Base-by-base conservation (phyloP, 2,797 vertebrate species). In the Fundulus diaphanus region DNA sequence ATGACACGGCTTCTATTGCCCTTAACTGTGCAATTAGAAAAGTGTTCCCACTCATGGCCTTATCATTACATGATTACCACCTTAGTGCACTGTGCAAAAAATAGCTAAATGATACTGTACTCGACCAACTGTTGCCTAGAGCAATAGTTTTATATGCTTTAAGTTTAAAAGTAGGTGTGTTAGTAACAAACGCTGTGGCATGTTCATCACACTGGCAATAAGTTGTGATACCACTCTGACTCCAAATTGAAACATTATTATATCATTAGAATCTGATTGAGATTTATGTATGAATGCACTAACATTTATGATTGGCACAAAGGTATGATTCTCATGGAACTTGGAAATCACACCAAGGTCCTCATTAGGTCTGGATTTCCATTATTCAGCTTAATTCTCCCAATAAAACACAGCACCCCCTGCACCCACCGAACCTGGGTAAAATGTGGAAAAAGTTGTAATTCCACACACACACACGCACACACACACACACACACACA, bases 31-130 rank as follows among this genome's bases (percentile, higher is more conserved):
- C 86, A 86, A 83, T 88, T 63, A 70, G 59, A 74, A 78, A 87
- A 85, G 48, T 78, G 78, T 88, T 81, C 79, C 73, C 73, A 63
- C 83, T 89, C 77, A 81, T 82, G 80, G 78, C 72, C 71, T 84
- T 83, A 80, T 77, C 63, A 83, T 89, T 90, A 87, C 88, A 78
- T 82, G 77, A 85, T 82, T 88, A 89, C 78, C 63, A 68, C 63
- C 48, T 76, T 52, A 40, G 49, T 70, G n/a, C 49, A 73, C 33
- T 66, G 40, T 42, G 61, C 37, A 77, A 82, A 73, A 69, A 87
- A 83, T 91, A 92, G 89, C 86, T 87, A 74, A 82, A 67, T 71
- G 42, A 3, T 46, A 81, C 63, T 66, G 61, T 18, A 42, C 35
- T 54, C 35, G n/a, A 69, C 33, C 65, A 63, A 71, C 31, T 27